Conservation (phyloP, 2,888 invertebrate genomes). For the Dicycla oo region DNA sequence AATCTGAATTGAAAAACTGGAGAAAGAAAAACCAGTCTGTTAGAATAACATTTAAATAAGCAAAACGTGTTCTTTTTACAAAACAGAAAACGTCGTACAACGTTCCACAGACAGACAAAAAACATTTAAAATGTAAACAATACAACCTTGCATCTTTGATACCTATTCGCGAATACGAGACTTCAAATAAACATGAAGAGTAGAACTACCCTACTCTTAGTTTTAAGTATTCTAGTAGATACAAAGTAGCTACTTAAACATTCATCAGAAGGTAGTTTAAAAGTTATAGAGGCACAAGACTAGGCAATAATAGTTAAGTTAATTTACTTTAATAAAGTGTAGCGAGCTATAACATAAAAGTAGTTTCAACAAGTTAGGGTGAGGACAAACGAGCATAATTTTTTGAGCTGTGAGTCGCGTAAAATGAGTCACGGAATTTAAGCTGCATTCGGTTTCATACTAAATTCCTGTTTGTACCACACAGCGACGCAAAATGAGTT, state of each 20-base stretch:
- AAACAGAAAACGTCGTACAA: constrained; percentile 22
- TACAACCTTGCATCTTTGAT: constrained; percentile 54
- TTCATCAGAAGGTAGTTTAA: constrained; percentile 26
- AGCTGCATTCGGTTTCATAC: too few species aligned
- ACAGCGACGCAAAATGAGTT: too few species aligned
- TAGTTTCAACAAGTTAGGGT: not conserved
- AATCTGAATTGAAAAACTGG: not conserved
- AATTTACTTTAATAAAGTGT: constrained; percentile 11
- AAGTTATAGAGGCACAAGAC: constrained; percentile 18
- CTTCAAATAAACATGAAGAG: constrained; percentile 48
- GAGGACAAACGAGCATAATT: too few species aligned
- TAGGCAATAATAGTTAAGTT: too few species aligned
- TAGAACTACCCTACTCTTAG: constrained; percentile 1
- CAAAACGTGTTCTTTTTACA: constrained; percentile 45
- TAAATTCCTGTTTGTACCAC: too few species aligned
- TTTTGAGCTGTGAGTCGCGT: too few species aligned
- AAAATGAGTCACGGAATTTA: too few species aligned
- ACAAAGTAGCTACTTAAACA: constrained; percentile 33
- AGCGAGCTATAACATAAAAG: not conserved
- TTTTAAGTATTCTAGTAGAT: constrained; percentile 43
- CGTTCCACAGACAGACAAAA: constrained; percentile 34
- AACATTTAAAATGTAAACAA: constrained; percentile 43
- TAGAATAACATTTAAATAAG: constrained; percentile 37
- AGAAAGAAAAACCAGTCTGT: constrained; percentile 11
- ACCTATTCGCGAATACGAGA: constrained; percentile 16